A percentile compares a stretch with the other conserved stretches of the same genome.
phyloP scores from a whole-genome alignment of 2,113 vertebrate species.

The Sturnus vulgaris region DNA sequence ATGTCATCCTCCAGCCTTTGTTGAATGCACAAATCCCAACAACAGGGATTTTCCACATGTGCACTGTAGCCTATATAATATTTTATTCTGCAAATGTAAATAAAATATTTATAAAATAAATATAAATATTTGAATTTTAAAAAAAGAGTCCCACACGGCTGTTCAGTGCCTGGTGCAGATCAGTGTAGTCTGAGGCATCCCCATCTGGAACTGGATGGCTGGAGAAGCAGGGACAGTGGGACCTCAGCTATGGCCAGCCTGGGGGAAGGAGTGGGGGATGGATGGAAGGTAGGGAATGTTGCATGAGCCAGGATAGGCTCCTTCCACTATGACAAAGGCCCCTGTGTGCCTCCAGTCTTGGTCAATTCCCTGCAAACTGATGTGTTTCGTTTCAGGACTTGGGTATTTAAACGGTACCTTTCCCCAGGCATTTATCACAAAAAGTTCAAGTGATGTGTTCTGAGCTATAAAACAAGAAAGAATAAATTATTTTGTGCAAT shows the following conservation, averaged over 20 bases:
- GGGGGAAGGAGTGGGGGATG: neutral
- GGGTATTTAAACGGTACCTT: neutral
- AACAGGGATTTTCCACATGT: neutral
- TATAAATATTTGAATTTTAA: neutral
- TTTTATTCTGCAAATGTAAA: neutral
- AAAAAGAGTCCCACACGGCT: neutral
- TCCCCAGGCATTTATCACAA: neutral
- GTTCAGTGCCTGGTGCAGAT: neutral
- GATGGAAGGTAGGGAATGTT: neutral
- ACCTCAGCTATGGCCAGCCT: rapidly evolving
- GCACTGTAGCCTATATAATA: neutral
- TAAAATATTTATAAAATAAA: neutral
- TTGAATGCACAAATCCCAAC: neutral
- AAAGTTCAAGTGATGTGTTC: neutral
- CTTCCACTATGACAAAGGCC: rapidly evolving
- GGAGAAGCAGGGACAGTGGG: neutral
- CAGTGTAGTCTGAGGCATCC: rapidly evolving
- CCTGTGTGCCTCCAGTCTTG: too few species aligned
- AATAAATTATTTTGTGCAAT: neutral
- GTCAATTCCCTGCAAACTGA: neutral
- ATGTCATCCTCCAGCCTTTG: neutral
- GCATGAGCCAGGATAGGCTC: neutral
- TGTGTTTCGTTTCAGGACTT: neutral
- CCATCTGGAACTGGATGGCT: neutral
- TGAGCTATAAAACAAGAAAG: neutral